Evolutionary conservation across 2,113 vertebrate genomes (phyloP).

Genomic region (Turdus rufiventris): DNA sequence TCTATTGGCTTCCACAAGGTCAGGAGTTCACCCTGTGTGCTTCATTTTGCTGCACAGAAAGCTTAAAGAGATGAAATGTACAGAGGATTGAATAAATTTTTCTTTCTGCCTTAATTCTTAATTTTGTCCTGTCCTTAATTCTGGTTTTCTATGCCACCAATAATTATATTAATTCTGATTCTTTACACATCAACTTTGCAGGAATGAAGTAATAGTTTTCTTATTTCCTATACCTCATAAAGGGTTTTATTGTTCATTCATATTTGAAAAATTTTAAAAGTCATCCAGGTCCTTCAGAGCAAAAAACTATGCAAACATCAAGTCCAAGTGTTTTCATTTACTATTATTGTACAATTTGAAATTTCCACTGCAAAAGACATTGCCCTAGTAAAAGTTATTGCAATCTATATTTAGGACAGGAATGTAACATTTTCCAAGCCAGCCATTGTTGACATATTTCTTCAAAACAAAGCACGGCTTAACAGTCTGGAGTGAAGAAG

Average conservation of each 20-base stretch:
- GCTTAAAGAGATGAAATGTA: neutral
- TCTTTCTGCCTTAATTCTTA: neutral
- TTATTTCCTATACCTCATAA: neutral
- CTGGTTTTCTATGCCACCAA: neutral
- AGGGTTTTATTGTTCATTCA: neutral
- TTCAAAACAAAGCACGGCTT: conserved; percentile 54
- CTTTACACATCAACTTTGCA: neutral
- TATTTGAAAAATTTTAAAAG: neutral
- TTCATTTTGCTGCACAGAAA: neutral
- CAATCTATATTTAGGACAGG: conserved; percentile 27
- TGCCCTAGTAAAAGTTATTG: conserved; percentile 3
- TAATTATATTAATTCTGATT: neutral
- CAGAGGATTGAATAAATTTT: neutral
- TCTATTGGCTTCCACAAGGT: neutral
- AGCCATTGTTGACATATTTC: conserved; percentile 11
- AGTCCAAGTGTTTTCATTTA: neutral
- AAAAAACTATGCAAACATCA: neutral
- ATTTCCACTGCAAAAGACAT: neutral
- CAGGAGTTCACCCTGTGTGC: neutral
- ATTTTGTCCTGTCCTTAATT: neutral
- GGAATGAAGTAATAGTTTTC: neutral
- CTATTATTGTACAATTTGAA: neutral
- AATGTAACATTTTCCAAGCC: conserved; percentile 38
- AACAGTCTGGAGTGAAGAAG: conserved; percentile 46
- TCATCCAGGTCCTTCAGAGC: neutral